A percentile compares a stretch with the other conserved stretches of the same genome.
phyloP scores from a whole-genome alignment of 1,140 invertebrate genomes.

The Lasioglossum albipes region DNA sequence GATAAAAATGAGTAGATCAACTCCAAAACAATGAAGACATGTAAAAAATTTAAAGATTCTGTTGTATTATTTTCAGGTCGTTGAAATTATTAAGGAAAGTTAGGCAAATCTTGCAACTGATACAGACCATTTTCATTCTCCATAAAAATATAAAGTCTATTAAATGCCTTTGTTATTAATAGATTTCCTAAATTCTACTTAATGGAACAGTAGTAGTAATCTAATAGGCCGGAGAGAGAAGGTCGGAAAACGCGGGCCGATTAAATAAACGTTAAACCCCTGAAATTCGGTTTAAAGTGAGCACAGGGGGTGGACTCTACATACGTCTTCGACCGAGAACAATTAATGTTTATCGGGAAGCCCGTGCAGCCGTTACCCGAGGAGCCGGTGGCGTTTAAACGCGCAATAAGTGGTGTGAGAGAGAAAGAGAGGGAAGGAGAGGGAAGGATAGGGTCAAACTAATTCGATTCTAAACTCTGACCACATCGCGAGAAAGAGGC shows the following conservation, averaged over 20 bases:
- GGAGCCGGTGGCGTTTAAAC: conserved; percentile 65
- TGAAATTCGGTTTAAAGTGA: conserved; percentile 20
- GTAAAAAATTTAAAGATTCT: too few relatives aligned
- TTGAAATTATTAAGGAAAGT: too few relatives aligned
- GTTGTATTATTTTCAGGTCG: too few relatives aligned
- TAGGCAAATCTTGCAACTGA: too few relatives aligned
- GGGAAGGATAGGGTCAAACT: conserved; percentile 73
- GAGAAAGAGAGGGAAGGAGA: conserved; percentile 26
- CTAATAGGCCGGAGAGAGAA: background rate
- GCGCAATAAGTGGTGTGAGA: conserved; percentile 67
- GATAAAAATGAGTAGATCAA: too few relatives aligned
- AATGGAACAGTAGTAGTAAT: background rate
- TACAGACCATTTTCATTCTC: too few relatives aligned
- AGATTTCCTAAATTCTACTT: background rate
- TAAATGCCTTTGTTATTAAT: too few relatives aligned
- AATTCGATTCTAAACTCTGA: conserved; percentile 81
- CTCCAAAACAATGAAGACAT: too few relatives aligned
- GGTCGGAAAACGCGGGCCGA: conserved; percentile 1
- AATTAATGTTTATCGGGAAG: conserved; percentile 68
- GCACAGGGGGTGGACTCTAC: conserved; percentile 12
- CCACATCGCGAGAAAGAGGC: conserved; percentile 69
- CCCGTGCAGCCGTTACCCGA: conserved; percentile 69
- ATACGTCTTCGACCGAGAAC: conserved; percentile 39
- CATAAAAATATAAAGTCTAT: too few relatives aligned
- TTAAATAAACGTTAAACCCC: conserved; percentile 44